Evolutionary conservation across 1,140 invertebrate genomes (phyloP).

Genomic region (Adelges cooleyi): DNA sequence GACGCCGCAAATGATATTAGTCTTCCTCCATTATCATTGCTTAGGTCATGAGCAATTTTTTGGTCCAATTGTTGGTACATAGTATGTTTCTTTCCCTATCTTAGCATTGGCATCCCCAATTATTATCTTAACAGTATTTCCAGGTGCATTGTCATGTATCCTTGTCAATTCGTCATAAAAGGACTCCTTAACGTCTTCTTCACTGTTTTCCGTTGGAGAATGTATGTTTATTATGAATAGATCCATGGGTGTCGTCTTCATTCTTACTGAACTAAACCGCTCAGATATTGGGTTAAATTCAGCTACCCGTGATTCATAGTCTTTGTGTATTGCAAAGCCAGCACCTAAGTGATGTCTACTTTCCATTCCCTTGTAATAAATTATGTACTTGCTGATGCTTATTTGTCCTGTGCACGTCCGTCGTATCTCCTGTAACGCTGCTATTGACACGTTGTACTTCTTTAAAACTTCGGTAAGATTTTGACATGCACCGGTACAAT

Average conservation of each 20-base stretch:
- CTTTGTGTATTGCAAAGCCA: not conserved
- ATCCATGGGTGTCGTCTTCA: not conserved
- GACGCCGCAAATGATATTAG: not conserved
- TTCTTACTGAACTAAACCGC: not conserved
- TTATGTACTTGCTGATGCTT: not conserved
- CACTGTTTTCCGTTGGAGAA: not conserved
- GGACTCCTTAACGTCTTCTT: not conserved
- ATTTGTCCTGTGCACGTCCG: not conserved
- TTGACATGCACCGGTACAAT: not conserved
- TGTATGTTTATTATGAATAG: not conserved
- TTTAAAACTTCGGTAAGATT: not conserved
- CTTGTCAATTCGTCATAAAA: not conserved
- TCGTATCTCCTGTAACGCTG: not conserved
- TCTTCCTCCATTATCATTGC: not conserved
- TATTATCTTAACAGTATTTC: not conserved
- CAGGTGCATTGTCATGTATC: not conserved
- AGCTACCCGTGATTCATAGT: not conserved
- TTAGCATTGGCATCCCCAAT: not conserved
- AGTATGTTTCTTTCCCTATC: not conserved
- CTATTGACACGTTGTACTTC: not conserved
- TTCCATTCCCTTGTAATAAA: not conserved
- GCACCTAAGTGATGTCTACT: not conserved
- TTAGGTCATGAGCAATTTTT: not conserved
- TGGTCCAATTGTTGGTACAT: not conserved
- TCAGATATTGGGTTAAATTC: not conserved